Evolutionary conservation across 2,888 invertebrate species (phyloP).

Genomic region (Chirona hameri): DNA sequence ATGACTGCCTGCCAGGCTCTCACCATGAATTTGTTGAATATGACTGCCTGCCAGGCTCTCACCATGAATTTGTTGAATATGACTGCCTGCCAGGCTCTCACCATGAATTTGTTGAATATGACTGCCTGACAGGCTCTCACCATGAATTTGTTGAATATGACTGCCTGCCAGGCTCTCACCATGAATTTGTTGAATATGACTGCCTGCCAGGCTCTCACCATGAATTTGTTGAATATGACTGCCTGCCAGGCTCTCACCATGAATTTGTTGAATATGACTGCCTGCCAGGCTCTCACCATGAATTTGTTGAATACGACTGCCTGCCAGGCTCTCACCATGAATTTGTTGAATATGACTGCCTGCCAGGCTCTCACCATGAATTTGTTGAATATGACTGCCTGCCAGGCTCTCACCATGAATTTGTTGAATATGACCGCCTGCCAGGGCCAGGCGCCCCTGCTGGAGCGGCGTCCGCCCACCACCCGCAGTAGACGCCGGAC

Average conservation of each 20-base stretch:
- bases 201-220: constrained; percentile 95
- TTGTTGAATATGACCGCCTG: constrained; percentile 85
- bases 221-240: constrained; percentile 76
- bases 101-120: constrained; percentile 75
- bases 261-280: constrained; percentile 78
- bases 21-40: constrained; percentile 77
- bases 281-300: constrained; percentile 95
- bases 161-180: constrained; percentile 96
- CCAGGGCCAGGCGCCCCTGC: constrained; percentile 88
- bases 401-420: constrained; percentile 61
- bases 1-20: constrained; percentile 94
- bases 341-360: constrained; percentile 80
- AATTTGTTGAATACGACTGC: constrained; percentile 81
- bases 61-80: constrained; percentile 77
- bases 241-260: constrained; percentile 98
- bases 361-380: constrained; percentile 94
- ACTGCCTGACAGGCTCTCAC: constrained; percentile 96
- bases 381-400: constrained; percentile 72
- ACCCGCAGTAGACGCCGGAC: constrained; percentile 57
- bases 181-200: constrained; percentile 78
- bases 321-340: constrained; percentile 92
- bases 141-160: constrained; percentile 76
- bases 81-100: constrained; percentile 93
- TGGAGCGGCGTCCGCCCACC: constrained; percentile 77
- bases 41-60: constrained; percentile 92